Evolutionary conservation across 2,113 vertebrate species (phyloP), one percentile per base, ranked within the genome.

Genomic region (Chloebia gouldiae): DNA sequence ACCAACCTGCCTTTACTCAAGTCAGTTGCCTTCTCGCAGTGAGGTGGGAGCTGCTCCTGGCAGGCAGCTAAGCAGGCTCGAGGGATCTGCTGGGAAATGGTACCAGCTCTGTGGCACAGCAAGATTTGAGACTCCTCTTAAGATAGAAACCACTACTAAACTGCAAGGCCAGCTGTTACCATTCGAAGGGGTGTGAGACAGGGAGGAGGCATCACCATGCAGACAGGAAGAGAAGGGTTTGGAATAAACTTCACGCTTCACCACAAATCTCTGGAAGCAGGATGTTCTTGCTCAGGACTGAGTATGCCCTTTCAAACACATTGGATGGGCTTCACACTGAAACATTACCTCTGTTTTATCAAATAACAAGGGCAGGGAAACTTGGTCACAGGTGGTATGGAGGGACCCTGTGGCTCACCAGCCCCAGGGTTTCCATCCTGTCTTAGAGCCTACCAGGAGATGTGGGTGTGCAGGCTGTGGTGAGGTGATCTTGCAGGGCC

Each of bases 311-410:
- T 91, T 88, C 94, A 95, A 72, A 86, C 56, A 28, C 1, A 0
- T 15, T 73, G 84, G 66, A 95, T 82, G 94, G 96, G 94, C 95
- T 94, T 97, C 88, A 94, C 94, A 81, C 68, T 81, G 56, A 93
- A 93, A 96, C 94, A 94, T 97, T 97, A 97, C 96, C 94, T 96
- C 96, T 82, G 31, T 76, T 64, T 94, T 92, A 73, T 75, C 68
- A 44, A 88, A 77, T 60, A 86, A 49, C 82, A 95, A 95, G 86
- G 86, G 92, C 94, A 96, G 96, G 96, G 94, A 94, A 70, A 60
- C 1, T 31, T 63, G 60, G 72, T 88, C 86, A 57, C 60, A 49
- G 72, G 72, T 88, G 89, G 17, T 20, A 8, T 6, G 80, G 90
- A 88, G 80, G 69, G 39, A 50, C 64, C 7, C 75, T 61, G 76